Evolutionary conservation across 2,113 vertebrate species (phyloP), one percentile per base, ranked within the genome.

Genomic region (Perognathus longimembris): DNA sequence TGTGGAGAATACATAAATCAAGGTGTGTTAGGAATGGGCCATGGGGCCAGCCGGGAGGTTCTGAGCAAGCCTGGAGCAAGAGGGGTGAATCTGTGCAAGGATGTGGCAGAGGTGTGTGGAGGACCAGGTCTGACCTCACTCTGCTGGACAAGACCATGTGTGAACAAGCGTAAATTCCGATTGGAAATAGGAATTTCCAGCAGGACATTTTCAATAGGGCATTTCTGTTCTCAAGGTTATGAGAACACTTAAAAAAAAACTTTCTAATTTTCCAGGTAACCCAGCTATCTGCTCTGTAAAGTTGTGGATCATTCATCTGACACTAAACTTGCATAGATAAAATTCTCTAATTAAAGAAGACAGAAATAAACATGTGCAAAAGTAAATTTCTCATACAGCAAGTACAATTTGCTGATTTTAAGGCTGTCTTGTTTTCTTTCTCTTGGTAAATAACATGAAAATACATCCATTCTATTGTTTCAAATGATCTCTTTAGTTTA

Each of bases 201-300:
- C 12, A 45, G 10, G 12, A 45, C 9, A 45, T 45, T 45, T 45
- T n/a, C n/a, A 45, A 45, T 45, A 45, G 10, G 12, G 12, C 9
- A 45, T 45, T 45, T 45, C 45, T 45, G 95, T 61, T 75, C 32
- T 79, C 76, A 66, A 80, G 42, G 78, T n/a, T n/a, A n/a, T 93
- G 40, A 97, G 97, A 97, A 95, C 95, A 97, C 64, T 95, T 95
- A 89, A 83, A 1, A 63, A 1, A 63, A 77, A 95, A 78, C 36
- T 75, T 76, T 82, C 38, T 83, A 83, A 75, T 86, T 93, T 24
- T 50, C 80, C 40, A 69, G 14, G 50, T 50, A 83, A 89, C 4
- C 11, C 20, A 40, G 34, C 24, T 38, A 32, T 24, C 34, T 3
- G 66, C 1, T n/a, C 32, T 90, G 95, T 54, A 11, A 12, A 59